Conservation (phyloP, 2,113 vertebrate genomes). For the Rhinoptilus africanus region DNA sequence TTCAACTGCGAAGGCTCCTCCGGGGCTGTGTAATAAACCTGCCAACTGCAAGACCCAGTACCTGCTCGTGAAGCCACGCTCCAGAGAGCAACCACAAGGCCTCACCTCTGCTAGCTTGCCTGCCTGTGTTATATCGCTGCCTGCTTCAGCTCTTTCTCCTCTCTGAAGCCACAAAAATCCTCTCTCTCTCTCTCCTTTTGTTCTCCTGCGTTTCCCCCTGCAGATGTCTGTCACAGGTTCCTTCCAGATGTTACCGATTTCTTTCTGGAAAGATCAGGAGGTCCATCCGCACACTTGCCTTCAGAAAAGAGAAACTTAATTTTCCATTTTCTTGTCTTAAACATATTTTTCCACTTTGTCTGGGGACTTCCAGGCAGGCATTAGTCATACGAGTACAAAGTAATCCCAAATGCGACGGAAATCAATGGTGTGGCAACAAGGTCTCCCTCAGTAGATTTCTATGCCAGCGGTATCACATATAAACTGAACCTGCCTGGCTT, state of each 20-base stretch:
- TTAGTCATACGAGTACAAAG: not conserved
- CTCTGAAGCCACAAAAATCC: not conserved
- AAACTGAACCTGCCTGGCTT: not conserved
- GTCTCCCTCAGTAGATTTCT: not conserved
- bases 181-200: not conserved
- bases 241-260: not conserved
- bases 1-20: not conserved
- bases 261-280: not conserved
- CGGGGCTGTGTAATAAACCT: not conserved
- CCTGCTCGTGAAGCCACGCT: not conserved
- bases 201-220: not conserved
- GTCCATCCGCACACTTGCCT: not conserved
- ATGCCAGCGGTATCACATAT: rapidly evolving
- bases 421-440: not conserved
- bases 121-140: not conserved
- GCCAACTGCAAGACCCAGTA: not conserved
- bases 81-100: not conserved
- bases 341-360: not conserved
- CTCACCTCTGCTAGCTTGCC: not conserved
- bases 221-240: not conserved
- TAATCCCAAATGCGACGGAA: not conserved
- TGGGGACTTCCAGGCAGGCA: not conserved
- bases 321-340: not conserved
- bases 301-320: not conserved
- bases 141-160: not conserved